Conservation (phyloP, 1,140 invertebrate species). For the Plectrocnemia conspersa region DNA sequence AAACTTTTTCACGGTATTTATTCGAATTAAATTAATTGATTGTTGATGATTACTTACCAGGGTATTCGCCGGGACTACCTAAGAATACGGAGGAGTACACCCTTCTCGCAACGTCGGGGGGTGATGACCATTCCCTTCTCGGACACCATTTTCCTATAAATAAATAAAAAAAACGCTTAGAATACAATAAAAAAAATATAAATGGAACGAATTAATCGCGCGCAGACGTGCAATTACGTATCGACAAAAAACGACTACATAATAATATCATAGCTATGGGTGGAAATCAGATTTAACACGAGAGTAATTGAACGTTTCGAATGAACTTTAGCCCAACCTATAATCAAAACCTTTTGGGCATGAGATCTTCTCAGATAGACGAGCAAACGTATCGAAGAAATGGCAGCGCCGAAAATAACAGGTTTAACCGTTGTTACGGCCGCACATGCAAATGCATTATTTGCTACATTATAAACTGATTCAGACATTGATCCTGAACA, state of each 20-base stretch:
- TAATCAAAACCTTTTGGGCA: slow-evolving; percentile 29
- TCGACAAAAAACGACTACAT: neutral
- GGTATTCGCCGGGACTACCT: slow-evolving; percentile 79
- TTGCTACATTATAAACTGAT: too few relatives aligned
- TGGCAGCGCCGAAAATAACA: slow-evolving; percentile 9
- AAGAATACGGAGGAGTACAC: slow-evolving; percentile 86
- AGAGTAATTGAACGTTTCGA: slow-evolving; percentile 34
- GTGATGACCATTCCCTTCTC: slow-evolving; percentile 80
- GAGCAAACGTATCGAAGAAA: too few relatives aligned
- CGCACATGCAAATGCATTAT: too few relatives aligned
- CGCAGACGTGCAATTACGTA: slow-evolving; percentile 1
- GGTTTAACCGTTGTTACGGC: too few relatives aligned
- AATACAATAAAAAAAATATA: slow-evolving; percentile 3
- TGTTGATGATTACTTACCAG: slow-evolving; percentile 42
- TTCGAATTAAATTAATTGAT: neutral
- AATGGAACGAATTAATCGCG: neutral
- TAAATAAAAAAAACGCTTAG: slow-evolving; percentile 38
- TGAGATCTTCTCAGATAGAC: slow-evolving; percentile 6
- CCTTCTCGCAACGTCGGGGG: slow-evolving; percentile 75
- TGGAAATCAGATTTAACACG: slow-evolving; percentile 25
- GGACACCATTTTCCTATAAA: slow-evolving; percentile 83
- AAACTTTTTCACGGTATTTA: slow-evolving; percentile 10
- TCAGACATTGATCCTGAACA: too few relatives aligned
- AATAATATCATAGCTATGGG: slow-evolving; percentile 28
- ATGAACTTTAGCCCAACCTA: slow-evolving; percentile 28